Evolutionary conservation across 1,140 invertebrate species (phyloP).

Genomic region (Lepidurus couesii): DNA sequence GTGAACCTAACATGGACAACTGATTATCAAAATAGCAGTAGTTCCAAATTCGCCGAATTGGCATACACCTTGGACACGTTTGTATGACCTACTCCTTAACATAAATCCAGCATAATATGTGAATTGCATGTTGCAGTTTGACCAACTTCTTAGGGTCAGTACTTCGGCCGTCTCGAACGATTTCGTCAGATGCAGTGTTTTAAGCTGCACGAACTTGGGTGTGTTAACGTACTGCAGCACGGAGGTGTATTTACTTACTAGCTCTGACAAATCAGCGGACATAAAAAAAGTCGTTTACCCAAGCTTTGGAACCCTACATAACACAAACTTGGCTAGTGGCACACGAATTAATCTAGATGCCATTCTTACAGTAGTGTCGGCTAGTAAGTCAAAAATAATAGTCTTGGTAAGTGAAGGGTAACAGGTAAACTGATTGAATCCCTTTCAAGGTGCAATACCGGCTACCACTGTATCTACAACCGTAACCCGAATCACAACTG

Average conservation of each 20-base stretch:
- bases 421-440: too few species aligned
- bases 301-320: too few species aligned
- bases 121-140: neutral
- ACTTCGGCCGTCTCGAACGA: neutral
- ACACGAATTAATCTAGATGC: too few species aligned
- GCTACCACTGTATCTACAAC: too few species aligned
- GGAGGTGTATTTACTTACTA: neutral
- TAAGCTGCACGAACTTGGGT: neutral
- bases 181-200: neutral
- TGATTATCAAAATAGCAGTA: neutral
- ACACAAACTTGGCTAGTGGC: too few species aligned
- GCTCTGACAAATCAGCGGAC: neutral
- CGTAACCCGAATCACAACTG: too few species aligned
- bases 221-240: neutral
- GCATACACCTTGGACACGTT: neutral
- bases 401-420: too few species aligned
- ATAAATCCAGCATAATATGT: neutral
- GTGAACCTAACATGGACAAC: neutral
- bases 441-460: too few species aligned
- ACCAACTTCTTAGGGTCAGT: neutral
- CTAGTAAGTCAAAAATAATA: too few species aligned
- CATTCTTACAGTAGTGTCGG: too few species aligned
- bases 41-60: neutral
- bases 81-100: neutral
- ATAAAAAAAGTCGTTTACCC: too few species aligned